Evolutionary conservation across 2,888 invertebrate species (phyloP).

Genomic region (Agrypnus murinus): DNA sequence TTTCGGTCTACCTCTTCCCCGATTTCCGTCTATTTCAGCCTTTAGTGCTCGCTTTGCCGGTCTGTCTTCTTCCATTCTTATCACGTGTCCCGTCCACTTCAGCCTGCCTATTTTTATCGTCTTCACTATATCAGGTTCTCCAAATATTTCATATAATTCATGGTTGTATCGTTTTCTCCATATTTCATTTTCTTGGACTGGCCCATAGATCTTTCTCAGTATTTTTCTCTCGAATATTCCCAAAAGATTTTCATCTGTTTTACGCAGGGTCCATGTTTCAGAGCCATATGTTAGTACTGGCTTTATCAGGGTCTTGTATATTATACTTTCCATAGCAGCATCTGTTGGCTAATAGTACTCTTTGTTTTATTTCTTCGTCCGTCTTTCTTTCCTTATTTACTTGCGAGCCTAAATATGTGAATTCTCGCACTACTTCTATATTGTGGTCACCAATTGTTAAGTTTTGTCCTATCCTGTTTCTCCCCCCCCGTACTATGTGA

Average conservation of each 20-base stretch:
- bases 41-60: not conserved
- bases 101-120: no score
- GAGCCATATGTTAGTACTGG: no score
- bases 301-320: slow-evolving; percentile 2
- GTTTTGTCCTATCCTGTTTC: not conserved
- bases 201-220: no score
- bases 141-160: no score
- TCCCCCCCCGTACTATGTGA: not conserved
- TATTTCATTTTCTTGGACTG: no score
- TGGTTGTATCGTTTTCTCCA: no score
- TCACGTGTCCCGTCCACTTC: no score
- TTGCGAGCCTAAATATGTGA: not conserved
- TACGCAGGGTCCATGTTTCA: not conserved
- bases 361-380: slow-evolving; percentile 2
- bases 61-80: no score
- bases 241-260: no score
- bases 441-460: not conserved
- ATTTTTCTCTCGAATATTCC: no score
- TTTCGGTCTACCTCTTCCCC: no score
- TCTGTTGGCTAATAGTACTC: slow-evolving; percentile 1
- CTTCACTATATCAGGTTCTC: no score
- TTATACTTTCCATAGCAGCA: not conserved
- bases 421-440: not conserved
- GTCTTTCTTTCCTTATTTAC: slow-evolving; percentile 2
- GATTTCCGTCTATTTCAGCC: not conserved